phyloP scores from a whole-genome alignment of 2,888 invertebrate genomes.

The Bibio marci region DNA sequence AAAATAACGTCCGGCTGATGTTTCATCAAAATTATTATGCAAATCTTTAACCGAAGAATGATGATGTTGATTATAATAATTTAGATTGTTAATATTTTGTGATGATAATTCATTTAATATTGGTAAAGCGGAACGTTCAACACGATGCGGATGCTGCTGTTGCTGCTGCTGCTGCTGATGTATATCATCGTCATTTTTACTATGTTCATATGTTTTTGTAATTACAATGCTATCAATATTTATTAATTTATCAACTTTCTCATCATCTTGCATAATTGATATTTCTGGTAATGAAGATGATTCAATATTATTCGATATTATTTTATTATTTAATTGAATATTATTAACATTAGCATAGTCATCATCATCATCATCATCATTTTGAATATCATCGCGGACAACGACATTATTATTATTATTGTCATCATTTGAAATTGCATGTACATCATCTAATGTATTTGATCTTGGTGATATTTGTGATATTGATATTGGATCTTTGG shows the following conservation, averaged over 20 bases:
- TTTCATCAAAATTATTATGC: constrained; percentile 4
- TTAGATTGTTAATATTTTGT: constrained; percentile 8
- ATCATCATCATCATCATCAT: too few species aligned
- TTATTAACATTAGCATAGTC: neutral
- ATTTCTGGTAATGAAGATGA: constrained; percentile 18
- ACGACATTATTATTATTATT: neutral
- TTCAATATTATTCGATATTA: constrained; percentile 21
- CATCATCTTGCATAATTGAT: constrained; percentile 15
- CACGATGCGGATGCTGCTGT: too few species aligned
- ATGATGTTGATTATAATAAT: constrained; percentile 17
- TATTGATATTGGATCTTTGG: constrained; percentile 26
- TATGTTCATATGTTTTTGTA: constrained; percentile 17
- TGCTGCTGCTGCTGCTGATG: too few species aligned
- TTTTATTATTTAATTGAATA: constrained; percentile 4
- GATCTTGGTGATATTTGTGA: constrained; percentile 57
- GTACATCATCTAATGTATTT: constrained; percentile 14
- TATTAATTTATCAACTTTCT: constrained; percentile 8
- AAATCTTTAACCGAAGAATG: constrained; percentile 4
- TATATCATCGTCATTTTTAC: constrained; percentile 29
- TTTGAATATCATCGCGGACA: too few species aligned
- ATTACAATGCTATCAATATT: constrained; percentile 7
- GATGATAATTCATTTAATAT: constrained; percentile 37
- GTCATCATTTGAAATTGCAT: constrained; percentile 3
- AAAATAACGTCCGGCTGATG: constrained; percentile 21
- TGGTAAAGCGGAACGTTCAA: constrained; percentile 39